A percentile compares a stretch with the other conserved stretches of the same genome.
These are phyloP conservation scores for Damaliscus lunatus DNA, from an alignment of 2,113 vertebrate genomes.

Conservation along the genomic window DNA sequence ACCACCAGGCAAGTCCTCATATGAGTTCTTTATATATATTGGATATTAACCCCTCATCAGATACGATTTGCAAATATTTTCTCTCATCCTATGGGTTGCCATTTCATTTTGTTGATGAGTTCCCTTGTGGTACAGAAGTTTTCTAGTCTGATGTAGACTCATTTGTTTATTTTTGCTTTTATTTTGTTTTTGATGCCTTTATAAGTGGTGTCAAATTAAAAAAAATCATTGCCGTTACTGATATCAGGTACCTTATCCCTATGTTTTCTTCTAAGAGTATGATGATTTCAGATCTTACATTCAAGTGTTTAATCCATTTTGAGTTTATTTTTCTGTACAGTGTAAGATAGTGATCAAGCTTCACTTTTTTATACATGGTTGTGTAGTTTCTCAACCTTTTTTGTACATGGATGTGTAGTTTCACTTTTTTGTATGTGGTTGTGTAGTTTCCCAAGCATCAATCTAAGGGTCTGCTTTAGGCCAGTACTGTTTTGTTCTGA, in stretches of 20 bases:
- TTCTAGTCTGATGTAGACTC: neutral
- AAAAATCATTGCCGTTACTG: neutral
- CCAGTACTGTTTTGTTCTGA: neutral
- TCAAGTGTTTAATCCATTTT: neutral
- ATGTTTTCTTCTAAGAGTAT: neutral
- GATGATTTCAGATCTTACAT: neutral
- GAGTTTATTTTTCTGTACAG: neutral
- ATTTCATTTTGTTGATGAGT: neutral
- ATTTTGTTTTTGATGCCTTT: neutral
- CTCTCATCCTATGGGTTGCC: neutral
- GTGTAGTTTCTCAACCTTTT: neutral
- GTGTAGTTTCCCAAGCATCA: neutral
- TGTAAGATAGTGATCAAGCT: neutral
- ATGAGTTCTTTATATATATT: neutral
- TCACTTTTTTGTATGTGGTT: neutral
- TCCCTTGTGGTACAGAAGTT: neutral
- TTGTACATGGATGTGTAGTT: neutral
- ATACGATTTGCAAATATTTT: neutral
- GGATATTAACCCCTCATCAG: neutral
- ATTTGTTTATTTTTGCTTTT: neutral
- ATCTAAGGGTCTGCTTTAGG: neutral
- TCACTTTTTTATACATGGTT: neutral
- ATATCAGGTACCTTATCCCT: neutral
- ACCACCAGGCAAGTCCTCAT: neutral
- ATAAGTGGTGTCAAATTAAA: neutral